Evolutionary conservation across 2,113 vertebrate species (phyloP).

Genomic region (Cyprinodon variegatus): DNA sequence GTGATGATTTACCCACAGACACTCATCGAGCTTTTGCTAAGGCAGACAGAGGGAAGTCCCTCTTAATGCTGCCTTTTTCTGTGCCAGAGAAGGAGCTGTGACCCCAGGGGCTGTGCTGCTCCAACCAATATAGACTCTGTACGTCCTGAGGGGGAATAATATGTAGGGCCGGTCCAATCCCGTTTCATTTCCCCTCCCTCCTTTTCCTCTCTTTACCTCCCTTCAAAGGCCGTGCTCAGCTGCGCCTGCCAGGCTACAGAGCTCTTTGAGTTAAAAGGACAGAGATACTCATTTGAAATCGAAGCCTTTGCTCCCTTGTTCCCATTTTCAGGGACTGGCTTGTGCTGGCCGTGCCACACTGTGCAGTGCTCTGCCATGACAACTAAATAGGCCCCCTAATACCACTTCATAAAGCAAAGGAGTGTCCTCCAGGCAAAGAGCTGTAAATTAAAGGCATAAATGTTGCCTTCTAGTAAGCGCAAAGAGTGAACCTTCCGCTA

Average conservation of each 20-base stretch:
- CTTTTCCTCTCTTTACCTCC: conserved; percentile 55
- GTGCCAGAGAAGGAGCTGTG: conserved; percentile 70
- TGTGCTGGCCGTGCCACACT: conserved; percentile 75
- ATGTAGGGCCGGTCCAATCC: conserved; percentile 74
- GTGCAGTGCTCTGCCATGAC: conserved; percentile 78
- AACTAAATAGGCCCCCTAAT: conserved; percentile 83
- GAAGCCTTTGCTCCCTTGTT: conserved; percentile 74
- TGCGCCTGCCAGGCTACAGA: conserved; percentile 80
- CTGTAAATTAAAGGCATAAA: conserved; percentile 84
- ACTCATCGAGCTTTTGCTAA: conserved; percentile 59
- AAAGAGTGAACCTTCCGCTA: conserved; percentile 75
- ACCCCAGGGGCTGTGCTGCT: conserved; percentile 74
- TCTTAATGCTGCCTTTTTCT: conserved; percentile 63
- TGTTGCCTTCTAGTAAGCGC: conserved; percentile 74
- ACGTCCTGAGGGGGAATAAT: conserved; percentile 80
- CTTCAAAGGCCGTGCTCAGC: conserved; percentile 80
- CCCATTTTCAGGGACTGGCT: conserved; percentile 66
- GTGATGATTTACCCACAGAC: conserved; percentile 76
- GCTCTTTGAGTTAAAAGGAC: conserved; percentile 83
- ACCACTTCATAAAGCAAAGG: conserved; percentile 80
- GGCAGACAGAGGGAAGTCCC: conserved; percentile 71
- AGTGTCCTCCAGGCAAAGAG: conserved; percentile 79
- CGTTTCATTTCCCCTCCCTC: conserved; percentile 76
- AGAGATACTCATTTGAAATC: conserved; percentile 81
- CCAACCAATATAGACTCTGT: conserved; percentile 78